A percentile compares a stretch with the other conserved stretches of the same genome.
These are phyloP conservation scores for Melanerpes aurifrons DNA, from an alignment of 2,113 vertebrate species.

Conservation along the genomic window DNA sequence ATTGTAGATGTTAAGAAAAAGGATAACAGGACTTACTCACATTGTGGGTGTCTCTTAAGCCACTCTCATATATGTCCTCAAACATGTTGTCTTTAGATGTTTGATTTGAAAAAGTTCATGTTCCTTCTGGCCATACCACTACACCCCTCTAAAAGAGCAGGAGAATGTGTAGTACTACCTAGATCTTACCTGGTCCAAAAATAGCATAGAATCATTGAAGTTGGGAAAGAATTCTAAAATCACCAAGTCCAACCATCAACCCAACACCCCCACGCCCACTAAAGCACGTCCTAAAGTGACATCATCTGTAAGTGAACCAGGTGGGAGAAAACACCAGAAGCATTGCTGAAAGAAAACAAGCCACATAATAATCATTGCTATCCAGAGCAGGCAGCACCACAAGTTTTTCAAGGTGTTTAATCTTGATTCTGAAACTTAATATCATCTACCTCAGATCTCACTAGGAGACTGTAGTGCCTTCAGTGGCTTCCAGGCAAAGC, in stretches of 20 bases:
- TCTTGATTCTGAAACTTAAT: background rate
- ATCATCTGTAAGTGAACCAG: fast-evolving
- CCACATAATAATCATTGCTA: background rate
- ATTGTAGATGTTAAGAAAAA: background rate
- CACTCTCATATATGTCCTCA: background rate
- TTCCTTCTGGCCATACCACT: background rate
- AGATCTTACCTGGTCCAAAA: background rate
- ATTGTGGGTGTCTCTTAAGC: background rate
- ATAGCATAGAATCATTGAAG: too few species aligned
- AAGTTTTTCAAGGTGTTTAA: background rate
- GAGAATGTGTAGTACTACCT: background rate
- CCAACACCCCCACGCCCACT: too few species aligned
- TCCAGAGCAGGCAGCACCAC: background rate
- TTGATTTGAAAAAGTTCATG: background rate
- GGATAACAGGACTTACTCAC: background rate
- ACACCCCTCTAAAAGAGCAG: background rate
- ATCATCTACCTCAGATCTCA: background rate
- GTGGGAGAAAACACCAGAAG: background rate
- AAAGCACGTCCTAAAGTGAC: too few species aligned
- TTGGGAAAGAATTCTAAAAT: too few species aligned
- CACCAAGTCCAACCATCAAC: too few species aligned
- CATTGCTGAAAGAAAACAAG: background rate
- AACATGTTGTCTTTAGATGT: background rate
- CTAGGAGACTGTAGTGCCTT: background rate
- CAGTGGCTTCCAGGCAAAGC: background rate